Base-by-base conservation (phyloP, 2,797 vertebrate species). In the Alcedo quadribrachys region DNA sequence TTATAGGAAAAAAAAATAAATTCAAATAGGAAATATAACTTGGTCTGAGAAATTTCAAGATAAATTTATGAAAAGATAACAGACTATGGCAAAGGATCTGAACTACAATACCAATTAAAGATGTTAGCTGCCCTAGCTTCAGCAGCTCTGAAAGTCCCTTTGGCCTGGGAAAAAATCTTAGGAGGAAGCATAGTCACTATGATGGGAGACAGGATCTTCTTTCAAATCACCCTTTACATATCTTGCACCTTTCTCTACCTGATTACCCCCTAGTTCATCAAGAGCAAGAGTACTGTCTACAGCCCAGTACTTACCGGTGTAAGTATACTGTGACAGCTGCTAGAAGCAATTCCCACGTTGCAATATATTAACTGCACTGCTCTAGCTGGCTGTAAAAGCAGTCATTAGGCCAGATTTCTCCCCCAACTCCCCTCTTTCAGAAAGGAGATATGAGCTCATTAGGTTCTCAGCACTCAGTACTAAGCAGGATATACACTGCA, bases 361-460 rank as follows among this genome's bases (percentile, higher is more conserved):
- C 77, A 88, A 45, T 93, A 51, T 76, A 83, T 87, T 95, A 92
- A 69, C 89, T 85, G 35, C 18, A 37, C 48, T 62, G 69, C 58
- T 87, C 40, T 67, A 78, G 12, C 90, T 69, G 62, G 46, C 69
- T 92, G 61, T 58, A 90, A 92, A 93, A 86, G 84, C 76, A 89
- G 70, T 90, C 89, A 89, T 92, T 93, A 94, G 89, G 43, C 48
- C 54, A 73, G 43, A 57, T 5, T 24, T 15, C 30, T 54, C 27
- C 15, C 27, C 50, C 50, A 15, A 15, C 57, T 40, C 16, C 18
- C 42, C 1, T 48, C 24, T 79, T 85, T 87, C 53, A 91, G 51
- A 63, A 81, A 86, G 82, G 53, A 93, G 32, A 50, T 92, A 76
- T 9, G 83, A 79, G 80, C 87, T 95, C 85, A 90, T 93, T 89